Evolutionary conservation across 2,797 vertebrate species (phyloP), one percentile per base, ranked within the genome.

Genomic region (Poecilia wingei): DNA sequence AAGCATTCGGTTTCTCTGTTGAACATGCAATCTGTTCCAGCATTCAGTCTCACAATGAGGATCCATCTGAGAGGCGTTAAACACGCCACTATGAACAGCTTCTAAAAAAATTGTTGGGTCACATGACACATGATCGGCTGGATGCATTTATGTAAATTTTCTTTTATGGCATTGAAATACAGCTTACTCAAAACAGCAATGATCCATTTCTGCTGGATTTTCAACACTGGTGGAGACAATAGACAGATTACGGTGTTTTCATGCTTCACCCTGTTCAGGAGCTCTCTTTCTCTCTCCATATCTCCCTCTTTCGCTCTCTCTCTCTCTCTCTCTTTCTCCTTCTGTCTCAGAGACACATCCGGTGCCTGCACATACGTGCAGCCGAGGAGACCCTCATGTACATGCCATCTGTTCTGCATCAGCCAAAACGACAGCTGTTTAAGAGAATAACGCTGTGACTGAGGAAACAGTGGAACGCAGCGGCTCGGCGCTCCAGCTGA

Each of bases 381-480:
- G 86, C 86, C 77, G 81, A 88, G 89, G 90, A 87, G 82, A 85
- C 91, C 86, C 91, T 91, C 93, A 92, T 91, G 92, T 89, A 89
- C 93, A 85, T 87, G 90, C 94, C 96, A 96, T 96, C 95, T 96
- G 96, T 94, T 96, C 94, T 94, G 90, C 94, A 95, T 96, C 95
- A 94, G 94, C 92, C 94, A 93, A 94, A 95, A 93, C 92, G 92
- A 95, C 95, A 96, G 95, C 95, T 96, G 95, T 94, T 95, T 94
- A 95, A 96, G 94, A 95, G 95, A 95, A 96, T 94, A 94, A 95
- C 93, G 91, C 91, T 87, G 87, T 85, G 89, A 91, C 92, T 92
- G 91, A 94, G 90, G 89, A 93, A 92, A 90, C 92, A 89, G 87
- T 78, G 57, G 80, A 82, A 83, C 81, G 81, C 89, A 86, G 89